A percentile compares a stretch with the other conserved stretches of the same genome.
Evolutionary conservation across 2,888 invertebrate species (phyloP).

Genomic region (Platycnemis pennipes): DNA sequence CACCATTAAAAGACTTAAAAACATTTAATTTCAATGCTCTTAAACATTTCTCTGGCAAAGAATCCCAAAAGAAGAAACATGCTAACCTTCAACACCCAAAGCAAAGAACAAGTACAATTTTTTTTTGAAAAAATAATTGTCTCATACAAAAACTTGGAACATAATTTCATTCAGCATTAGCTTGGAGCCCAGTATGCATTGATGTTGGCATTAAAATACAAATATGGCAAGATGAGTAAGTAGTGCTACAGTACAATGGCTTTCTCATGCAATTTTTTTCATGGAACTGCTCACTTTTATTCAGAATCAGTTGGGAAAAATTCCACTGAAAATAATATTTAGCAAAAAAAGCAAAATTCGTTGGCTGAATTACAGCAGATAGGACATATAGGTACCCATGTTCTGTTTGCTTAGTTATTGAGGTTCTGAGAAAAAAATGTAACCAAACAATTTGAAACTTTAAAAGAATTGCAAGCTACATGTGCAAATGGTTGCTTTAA

Average conservation of each 20-base stretch:
- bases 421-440: too few species aligned
- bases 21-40: not conserved
- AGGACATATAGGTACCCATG: too few species aligned
- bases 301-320: not conserved
- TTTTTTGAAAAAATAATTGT: not conserved
- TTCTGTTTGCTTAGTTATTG: too few species aligned
- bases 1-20: not conserved
- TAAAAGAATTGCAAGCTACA: too few species aligned
- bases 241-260: not conserved
- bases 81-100: conserved; percentile 2
- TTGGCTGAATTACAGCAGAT: not conserved
- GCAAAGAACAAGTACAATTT: not conserved
- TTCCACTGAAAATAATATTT: not conserved
- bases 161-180: not conserved
- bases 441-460: too few species aligned
- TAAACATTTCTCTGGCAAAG: not conserved
- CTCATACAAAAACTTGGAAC: not conserved
- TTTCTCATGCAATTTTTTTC: not conserved
- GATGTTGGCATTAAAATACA: not conserved
- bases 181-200: not conserved
- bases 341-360: not conserved
- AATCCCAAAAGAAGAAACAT: not conserved
- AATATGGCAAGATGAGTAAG: not conserved
- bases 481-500: too few species aligned
- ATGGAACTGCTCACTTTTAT: not conserved